Evolutionary conservation across 2,888 invertebrate species (phyloP), one percentile per base, ranked within the genome.

Genomic region (Apodemia mormo): DNA sequence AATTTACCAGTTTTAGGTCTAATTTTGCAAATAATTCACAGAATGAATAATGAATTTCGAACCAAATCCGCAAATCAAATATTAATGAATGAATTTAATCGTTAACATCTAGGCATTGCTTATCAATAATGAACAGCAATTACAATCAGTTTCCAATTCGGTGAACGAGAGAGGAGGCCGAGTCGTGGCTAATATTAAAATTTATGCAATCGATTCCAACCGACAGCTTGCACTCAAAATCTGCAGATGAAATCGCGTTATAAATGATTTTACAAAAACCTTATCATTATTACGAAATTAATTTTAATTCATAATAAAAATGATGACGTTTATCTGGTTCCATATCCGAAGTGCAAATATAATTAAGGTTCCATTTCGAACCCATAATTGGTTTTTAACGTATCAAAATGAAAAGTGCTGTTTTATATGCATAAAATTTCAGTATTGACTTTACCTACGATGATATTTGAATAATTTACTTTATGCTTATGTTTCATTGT

Each of bases 181-280:
- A 71, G 70, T 74, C 73, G 75, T 74, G 76, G 77, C 77, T 80
- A 80, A 83, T 86, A 86, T 86, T 85, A 86, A 87, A 87, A 77
- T 86, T 81, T 85, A 86, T 86, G 85, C 83, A 83, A 86, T 87
- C 85, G 82, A 86, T 85, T 80, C 76, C 73, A 76, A 79, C 79
- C 81, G 83, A 75, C 84, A 80, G 84, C 82, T 82, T 85, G 84
- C 84, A 81, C 76, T 73, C 76, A 76, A 76, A 75, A 78, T 77
- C 78, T 80, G 80, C 79, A 45, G 45, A 45, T 45, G 69, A 73
- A 74, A 72, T 74, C 70, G 68, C 70, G 69, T 71, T 69, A 72
- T 65, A 66, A 74, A 75, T 69, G 73, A 72, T 71, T 71, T 66
- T 14, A 67, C 65, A 54, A 66, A 68, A 65, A 67, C 67, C n/a